These are phyloP conservation scores for Pseudochromis fuscus DNA, from an alignment of 2,797 vertebrate genomes.

Conservation along the genomic window DNA sequence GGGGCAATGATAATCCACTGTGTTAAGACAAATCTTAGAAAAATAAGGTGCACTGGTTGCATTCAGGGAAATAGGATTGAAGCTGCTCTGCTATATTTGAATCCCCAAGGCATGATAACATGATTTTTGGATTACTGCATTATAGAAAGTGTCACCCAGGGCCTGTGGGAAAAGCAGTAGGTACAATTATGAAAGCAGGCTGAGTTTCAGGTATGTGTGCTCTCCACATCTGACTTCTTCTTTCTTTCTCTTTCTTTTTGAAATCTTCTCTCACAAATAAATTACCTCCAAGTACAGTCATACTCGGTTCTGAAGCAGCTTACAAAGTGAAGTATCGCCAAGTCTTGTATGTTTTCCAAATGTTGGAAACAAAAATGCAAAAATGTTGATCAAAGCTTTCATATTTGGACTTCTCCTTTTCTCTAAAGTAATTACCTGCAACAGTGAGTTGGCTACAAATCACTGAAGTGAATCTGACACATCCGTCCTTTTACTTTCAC, in stretches of 20 bases:
- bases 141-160: slow-evolving; percentile 77
- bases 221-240: slow-evolving; percentile 32
- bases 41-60: slow-evolving; percentile 64
- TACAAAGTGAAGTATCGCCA: not conserved
- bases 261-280: slow-evolving; percentile 8
- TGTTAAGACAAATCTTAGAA: slow-evolving; percentile 74
- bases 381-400: not conserved
- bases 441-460: slow-evolving; percentile 32
- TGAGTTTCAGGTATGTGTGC: slow-evolving; percentile 34
- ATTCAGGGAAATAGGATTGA: slow-evolving; percentile 81
- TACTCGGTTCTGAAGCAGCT: slow-evolving; percentile 1
- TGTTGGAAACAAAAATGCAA: not conserved
- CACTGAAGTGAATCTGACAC: slow-evolving; percentile 66
- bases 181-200: slow-evolving; percentile 55
- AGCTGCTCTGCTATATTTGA: slow-evolving; percentile 76
- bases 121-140: slow-evolving; percentile 85
- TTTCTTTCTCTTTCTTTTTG: too few species aligned
- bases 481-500: slow-evolving; percentile 56
- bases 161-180: slow-evolving; percentile 62
- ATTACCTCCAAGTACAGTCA: not conserved
- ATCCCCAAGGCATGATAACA: slow-evolving; percentile 77
- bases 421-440: slow-evolving; percentile 1
- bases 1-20: slow-evolving; percentile 80
- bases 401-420: not conserved
- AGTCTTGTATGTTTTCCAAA: slow-evolving; percentile 17